Base-by-base conservation (phyloP, 1,140 invertebrate species). In the Gonatopus flavifemur region DNA sequence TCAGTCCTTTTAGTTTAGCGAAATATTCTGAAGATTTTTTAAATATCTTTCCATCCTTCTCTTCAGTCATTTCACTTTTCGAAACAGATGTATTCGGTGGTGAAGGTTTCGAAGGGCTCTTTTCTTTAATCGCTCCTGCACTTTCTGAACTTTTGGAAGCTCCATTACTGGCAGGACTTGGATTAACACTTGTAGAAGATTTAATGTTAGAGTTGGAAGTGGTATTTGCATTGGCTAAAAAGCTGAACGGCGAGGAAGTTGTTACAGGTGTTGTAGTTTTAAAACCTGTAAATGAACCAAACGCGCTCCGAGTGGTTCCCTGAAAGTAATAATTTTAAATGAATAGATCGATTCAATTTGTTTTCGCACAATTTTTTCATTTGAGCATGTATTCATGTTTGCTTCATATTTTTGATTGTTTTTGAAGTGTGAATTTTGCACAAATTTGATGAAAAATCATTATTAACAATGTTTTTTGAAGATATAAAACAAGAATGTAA, bases 1-100 rank as follows among this genome's bases (percentile, higher is more conserved):
- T 97, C 12, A 97, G 78, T 35, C 83, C 84, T 74, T 88, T 91
- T 33, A 96, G 74, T 69, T 86, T 87, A 3, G 81, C 75, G 49
- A 83, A 85, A 72, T 88, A 90, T 48, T 78, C 71, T 3, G 72
- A 62, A 9, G 62, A 72, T 47, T 73, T 79, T 33, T 62, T 66
- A 15, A 63, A 61, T n/a, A 56, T 60, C 25, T 62, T 65, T 22
- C 59, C 57, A 16, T 49, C 47, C 15, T 62, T 63, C 42, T 57
- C 59, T 16, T 51, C 57, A 36, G 55, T 19, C 2, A 9, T 28
- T 36, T 10, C 6, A 46, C 60, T 75, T 61, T 59, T 76, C 53
- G 39, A 77, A 69, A 22, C 15, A 10, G 31, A 25, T 8, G 22
- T 43, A 7, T 15, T 38, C 1, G 52, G 40, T 13, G 28, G n/a